Evolutionary conservation across 2,888 invertebrate genomes (phyloP).

Genomic region (Julus scanicus): DNA sequence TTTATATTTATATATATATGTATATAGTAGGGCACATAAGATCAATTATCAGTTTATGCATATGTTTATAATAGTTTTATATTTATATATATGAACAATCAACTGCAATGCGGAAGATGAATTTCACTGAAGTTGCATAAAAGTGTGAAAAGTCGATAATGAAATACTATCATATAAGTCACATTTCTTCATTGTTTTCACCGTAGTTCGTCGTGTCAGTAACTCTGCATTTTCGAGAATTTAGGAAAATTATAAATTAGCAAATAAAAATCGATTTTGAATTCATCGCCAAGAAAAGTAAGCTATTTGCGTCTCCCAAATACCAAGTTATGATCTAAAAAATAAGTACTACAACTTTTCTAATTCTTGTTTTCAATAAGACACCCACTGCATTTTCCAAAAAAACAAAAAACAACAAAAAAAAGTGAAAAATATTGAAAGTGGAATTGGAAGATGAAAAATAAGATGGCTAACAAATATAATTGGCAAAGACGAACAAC

Average conservation of each 20-base stretch:
- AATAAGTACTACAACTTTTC: not conserved
- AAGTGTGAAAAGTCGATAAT: conserved; percentile 32
- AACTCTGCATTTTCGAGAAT: not conserved
- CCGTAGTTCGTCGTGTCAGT: not conserved
- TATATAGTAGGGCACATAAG: conserved; percentile 45
- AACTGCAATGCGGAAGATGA: conserved; percentile 47
- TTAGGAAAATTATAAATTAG: not conserved
- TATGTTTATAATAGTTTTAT: conserved; percentile 36
- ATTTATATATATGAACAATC: conserved; percentile 24
- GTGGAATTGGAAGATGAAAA: not conserved
- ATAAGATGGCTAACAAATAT: not conserved
- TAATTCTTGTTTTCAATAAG: not conserved
- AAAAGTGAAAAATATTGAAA: not conserved
- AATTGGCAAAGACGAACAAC: not conserved
- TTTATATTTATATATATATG: conserved; percentile 11
- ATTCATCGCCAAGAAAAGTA: not conserved
- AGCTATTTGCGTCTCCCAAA: not conserved
- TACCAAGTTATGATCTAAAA: not conserved
- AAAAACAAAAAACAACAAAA: not conserved
- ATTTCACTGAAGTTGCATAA: conserved; percentile 43
- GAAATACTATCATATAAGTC: conserved; percentile 42
- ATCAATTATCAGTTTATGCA: conserved; percentile 42
- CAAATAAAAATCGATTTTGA: not conserved
- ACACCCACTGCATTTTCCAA: not conserved
- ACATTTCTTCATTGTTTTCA: conserved; percentile 13